Evolutionary conservation across 1,140 invertebrate species (phyloP), one percentile per base, ranked within the genome.

Genomic region (Condylostylus longicornis): DNA sequence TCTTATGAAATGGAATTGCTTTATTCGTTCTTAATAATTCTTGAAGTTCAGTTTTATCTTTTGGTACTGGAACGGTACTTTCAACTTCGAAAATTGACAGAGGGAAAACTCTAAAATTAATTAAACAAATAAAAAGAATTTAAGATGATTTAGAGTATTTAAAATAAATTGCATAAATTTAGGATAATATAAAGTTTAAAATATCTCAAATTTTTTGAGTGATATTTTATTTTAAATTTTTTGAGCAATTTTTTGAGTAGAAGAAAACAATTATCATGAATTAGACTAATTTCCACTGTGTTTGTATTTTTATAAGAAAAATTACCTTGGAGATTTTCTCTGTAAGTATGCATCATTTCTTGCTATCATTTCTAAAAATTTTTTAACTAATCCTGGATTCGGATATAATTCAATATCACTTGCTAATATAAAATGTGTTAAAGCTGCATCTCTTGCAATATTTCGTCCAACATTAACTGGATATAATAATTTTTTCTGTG

Each of bases 1-100:
- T 82, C 55, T 90, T 86, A 56, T 93, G 88, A 56, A 93, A 93
- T 10, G 85, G 84, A 47, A 91, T 82, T 1, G 84, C 86, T 13
- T 75, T 74, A 25, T 77, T 77, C 30, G 73, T 73, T 31, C 70
- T 68, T 40, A 89, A 54, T 75, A 88, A 82, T 42, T 71, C 67
- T 44, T 79, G 70, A 46, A 91, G 62, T 49, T 74, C 69, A 0
- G 70, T 74, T 60, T 90, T 89, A 30, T 77, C 80, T 29, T 69
- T 66, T 22, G 81, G 82, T 29, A 82, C 77, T 38, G 49, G 44
- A 1, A 48, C 49, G 23, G 39, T 47, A 10, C 49, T 54, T 12
- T 61, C 57, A 23, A 61, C 58, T 41, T 61, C 58, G 27, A 61
- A 61, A 27, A 61, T 58, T 28, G 53, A 49, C 23, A 61, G 35